Base-by-base conservation (phyloP, 2,888 invertebrate species). In the Stomorhina lunata region DNA sequence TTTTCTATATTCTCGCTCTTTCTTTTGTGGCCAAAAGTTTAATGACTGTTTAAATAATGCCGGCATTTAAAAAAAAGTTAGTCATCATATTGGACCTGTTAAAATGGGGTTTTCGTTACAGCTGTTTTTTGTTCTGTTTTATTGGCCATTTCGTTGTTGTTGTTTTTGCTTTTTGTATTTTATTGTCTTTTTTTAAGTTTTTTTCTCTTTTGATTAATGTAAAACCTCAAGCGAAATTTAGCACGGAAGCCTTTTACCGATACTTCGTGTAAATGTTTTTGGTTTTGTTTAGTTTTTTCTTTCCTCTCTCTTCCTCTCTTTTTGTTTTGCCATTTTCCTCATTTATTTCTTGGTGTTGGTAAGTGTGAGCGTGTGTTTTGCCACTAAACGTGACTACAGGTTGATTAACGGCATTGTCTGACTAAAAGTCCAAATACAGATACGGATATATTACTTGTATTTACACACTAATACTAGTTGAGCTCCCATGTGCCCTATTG, bases 351-450 rank as follows among this genome's bases (percentile, higher is more conserved):
- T 50, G 10, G n/a, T n/a, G n/a, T n/a, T n/a, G 17, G 12, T 27
- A n/a, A 34, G 29, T 20, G 9, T 55, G 53, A 25, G 12, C 7
- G 7, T 72, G 45, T 57, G 32, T 73, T 43, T 53, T 53, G 48
- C 29, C 27, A 40, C 50, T 73, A 77, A 80, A 80, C 77, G 83
- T 80, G 80, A 80, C 77, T 69, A 65, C 80, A 83, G 68, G 72
- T 81, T 82, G 81, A 78, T 79, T 78, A 82, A 65, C 75, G 73
- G 69, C 81, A 75, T 82, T 82, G 79, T 77, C n/a, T n/a, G 71
- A 22, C 20, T 50, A 40, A 53, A 55, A 68, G 29, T 61, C 72
- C 61, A 71, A 59, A 50, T 10, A 48, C 37, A 15, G 57, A 32
- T 27, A 40, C 29, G 40, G 29, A 32, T 15, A n/a, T n/a, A n/a